Evolutionary conservation across 2,888 invertebrate species (phyloP).

Genomic region (Noctua janthe): DNA sequence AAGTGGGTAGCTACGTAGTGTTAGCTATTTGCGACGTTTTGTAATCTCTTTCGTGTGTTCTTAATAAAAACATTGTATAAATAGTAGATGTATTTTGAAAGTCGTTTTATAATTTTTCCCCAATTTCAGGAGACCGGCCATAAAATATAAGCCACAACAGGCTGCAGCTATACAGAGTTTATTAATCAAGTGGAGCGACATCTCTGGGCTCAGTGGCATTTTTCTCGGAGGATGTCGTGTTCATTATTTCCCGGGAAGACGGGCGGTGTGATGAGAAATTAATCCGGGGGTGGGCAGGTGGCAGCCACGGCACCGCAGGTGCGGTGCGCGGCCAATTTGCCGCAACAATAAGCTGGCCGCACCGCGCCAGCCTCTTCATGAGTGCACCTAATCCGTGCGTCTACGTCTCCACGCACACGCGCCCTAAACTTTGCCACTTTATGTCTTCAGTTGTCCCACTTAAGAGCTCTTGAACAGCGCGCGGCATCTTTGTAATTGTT

Average conservation of each 20-base stretch:
- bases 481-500: conserved; percentile 59
- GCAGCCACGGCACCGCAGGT: conserved; percentile 76
- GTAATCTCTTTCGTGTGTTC: conserved; percentile 47
- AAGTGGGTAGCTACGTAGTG: conserved; percentile 74
- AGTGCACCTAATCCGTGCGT: conserved; percentile 72
- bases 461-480: conserved; percentile 48
- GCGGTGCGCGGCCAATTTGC: conserved; percentile 81
- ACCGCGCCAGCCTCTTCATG: conserved; percentile 59
- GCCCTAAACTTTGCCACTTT: conserved; percentile 54
- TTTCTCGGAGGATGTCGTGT: conserved; percentile 85
- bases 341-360: conserved; percentile 73
- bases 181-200: conserved; percentile 86
- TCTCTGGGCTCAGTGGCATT: conserved; percentile 84
- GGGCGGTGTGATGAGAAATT: conserved; percentile 88
- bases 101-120: conserved; percentile 59
- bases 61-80: conserved; percentile 39
- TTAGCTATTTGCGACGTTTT: conserved; percentile 63
- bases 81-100: conserved; percentile 32
- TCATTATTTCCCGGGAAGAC: conserved; percentile 85
- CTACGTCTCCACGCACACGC: conserved; percentile 70
- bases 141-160: conserved; percentile 73
- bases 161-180: conserved; percentile 75
- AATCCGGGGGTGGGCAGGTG: conserved; percentile 86
- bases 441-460: conserved; percentile 57
- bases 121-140: conserved; percentile 72